These are phyloP conservation scores for Hiodon alosoides DNA, from an alignment of 2,113 vertebrate genomes.

Conservation along the genomic window DNA sequence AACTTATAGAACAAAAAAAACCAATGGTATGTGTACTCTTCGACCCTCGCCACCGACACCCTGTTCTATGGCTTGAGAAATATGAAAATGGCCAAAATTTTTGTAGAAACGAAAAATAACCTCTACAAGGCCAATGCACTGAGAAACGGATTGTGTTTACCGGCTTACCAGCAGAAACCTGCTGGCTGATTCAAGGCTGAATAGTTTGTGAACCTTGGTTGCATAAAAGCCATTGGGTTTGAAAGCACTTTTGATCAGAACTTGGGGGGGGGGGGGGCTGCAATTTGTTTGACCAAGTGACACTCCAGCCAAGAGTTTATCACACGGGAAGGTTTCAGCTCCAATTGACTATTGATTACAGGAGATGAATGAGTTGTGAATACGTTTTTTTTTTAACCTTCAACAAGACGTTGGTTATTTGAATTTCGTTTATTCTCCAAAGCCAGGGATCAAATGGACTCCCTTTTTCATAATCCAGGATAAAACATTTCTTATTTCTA, in stretches of 20 bases:
- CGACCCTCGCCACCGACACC: conserved; percentile 5
- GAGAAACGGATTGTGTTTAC: conserved; percentile 73
- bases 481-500: no score
- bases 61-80: conserved; percentile 28
- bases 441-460: background rate
- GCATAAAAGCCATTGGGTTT: conserved; percentile 70
- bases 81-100: conserved; percentile 23
- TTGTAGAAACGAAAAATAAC: conserved; percentile 30
- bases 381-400: conserved; percentile 45
- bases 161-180: conserved; percentile 66
- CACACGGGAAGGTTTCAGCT: conserved; percentile 75
- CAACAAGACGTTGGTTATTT: conserved; percentile 74
- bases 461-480: background rate
- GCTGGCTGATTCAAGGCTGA: conserved; percentile 73
- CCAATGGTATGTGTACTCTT: background rate
- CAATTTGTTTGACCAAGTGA: conserved; percentile 80
- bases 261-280: conserved; percentile 65
- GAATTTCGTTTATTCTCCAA: conserved; percentile 30
- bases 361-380: conserved; percentile 80
- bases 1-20: background rate
- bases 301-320: conserved; percentile 72
- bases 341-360: conserved; percentile 75
- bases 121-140: conserved; percentile 51
- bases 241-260: conserved; percentile 78
- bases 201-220: conserved; percentile 80